phyloP scores from a whole-genome alignment of 2,888 invertebrate species.

The Desoria tigrina region DNA sequence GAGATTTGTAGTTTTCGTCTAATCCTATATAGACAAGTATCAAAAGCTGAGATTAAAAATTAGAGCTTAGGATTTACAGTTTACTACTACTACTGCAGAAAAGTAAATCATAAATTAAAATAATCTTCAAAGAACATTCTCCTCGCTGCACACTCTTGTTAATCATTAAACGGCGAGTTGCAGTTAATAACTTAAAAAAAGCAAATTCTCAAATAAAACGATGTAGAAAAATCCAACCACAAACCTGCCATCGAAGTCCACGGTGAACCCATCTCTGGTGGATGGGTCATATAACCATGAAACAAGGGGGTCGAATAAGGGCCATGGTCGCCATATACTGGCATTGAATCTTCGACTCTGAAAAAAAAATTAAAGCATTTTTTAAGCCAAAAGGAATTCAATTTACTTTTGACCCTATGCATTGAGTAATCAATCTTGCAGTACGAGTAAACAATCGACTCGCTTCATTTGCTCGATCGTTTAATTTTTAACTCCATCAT shows the following conservation, averaged over 20 bases:
- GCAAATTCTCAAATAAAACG: slow-evolving; percentile 7
- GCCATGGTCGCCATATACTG: slow-evolving; percentile 46
- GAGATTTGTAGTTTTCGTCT: slow-evolving; percentile 44
- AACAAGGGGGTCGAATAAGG: slow-evolving; percentile 44
- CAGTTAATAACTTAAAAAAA: neutral
- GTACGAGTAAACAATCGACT: neutral
- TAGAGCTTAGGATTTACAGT: neutral
- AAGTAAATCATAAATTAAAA: neutral
- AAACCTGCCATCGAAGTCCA: slow-evolving; percentile 47
- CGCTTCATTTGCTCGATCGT: neutral
- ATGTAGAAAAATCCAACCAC: neutral
- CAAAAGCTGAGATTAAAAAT: slow-evolving; percentile 1
- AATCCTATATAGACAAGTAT: slow-evolving; percentile 28
- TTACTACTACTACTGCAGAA: neutral
- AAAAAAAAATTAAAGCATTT: slow-evolving; percentile 5
- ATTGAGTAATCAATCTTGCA: neutral
- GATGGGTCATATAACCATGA: slow-evolving; percentile 45
- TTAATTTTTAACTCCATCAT: neutral
- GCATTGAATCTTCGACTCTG: slow-evolving; percentile 48
- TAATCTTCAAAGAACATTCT: neutral
- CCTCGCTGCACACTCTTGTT: neutral
- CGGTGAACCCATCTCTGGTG: slow-evolving; percentile 39
- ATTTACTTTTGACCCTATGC: neutral
- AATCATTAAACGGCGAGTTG: no score
- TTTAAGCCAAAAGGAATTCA: neutral